These are phyloP conservation scores for Hippopotamyrus pictus DNA, from an alignment of 2,797 vertebrate genomes.

Conservation along the genomic window DNA sequence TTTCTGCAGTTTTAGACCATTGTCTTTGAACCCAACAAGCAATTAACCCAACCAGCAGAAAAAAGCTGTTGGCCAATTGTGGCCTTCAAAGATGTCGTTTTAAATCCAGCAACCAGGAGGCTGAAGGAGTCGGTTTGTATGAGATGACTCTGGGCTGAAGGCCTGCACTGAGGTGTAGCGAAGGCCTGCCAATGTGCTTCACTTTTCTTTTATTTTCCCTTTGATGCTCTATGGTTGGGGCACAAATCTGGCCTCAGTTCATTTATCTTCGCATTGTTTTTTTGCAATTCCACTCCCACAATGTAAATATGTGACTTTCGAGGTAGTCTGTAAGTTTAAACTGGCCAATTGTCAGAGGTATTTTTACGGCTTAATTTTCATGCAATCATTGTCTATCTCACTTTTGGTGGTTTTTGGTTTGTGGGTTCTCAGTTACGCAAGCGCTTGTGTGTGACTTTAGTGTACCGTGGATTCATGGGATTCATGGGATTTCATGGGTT, in stretches of 20 bases:
- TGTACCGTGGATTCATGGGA: background rate
- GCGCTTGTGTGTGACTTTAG: background rate
- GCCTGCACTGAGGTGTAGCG: background rate
- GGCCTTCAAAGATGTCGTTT: background rate
- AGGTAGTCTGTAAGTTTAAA: background rate
- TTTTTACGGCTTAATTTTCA: background rate
- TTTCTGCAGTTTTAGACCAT: background rate
- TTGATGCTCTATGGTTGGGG: background rate
- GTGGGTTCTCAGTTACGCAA: background rate
- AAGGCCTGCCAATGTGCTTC: background rate
- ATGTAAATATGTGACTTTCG: background rate
- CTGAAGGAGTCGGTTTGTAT: background rate
- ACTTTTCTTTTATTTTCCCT: background rate
- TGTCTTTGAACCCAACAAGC: background rate
- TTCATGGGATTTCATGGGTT: background rate
- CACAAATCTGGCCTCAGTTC: background rate
- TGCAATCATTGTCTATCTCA: background rate
- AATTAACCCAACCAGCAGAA: background rate
- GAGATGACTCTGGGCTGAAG: background rate
- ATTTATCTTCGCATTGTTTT: background rate
- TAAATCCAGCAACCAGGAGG: background rate
- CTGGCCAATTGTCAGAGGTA: background rate
- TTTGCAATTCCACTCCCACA: background rate
- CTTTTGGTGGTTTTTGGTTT: background rate
- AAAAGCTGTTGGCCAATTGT: background rate